Evolutionary conservation across 2,113 vertebrate species (phyloP).

Genomic region (Sakesphorus luctuosus): DNA sequence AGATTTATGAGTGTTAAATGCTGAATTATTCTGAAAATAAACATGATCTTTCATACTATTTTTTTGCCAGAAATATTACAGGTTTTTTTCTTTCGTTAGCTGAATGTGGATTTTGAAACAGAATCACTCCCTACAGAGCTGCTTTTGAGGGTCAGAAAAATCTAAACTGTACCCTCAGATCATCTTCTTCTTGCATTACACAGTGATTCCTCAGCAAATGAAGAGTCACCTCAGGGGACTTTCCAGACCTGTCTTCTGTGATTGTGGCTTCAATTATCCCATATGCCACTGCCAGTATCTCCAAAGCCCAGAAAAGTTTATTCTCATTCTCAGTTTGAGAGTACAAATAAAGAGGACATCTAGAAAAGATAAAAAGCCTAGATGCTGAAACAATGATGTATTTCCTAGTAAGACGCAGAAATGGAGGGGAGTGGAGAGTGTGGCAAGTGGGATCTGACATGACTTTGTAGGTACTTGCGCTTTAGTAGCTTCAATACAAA

Average conservation of each 20-base stretch:
- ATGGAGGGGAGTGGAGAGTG: too few species aligned
- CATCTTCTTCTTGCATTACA: neutral
- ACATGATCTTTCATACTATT: slow-evolving; percentile 10
- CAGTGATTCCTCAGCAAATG: neutral
- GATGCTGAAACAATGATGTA: neutral
- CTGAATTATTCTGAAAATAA: slow-evolving; percentile 30
- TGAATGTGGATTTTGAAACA: slow-evolving; percentile 28
- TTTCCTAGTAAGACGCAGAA: neutral
- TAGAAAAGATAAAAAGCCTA: neutral
- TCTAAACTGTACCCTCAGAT: neutral
- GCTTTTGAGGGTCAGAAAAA: neutral
- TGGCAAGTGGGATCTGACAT: neutral
- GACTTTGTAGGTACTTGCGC: neutral
- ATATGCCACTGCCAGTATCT: neutral
- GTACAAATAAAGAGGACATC: neutral
- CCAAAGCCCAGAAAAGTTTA: neutral
- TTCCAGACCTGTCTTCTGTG: neutral
- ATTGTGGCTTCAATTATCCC: neutral
- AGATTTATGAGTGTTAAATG: slow-evolving; percentile 17
- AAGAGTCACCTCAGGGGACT: neutral
- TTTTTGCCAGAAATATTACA: neutral
- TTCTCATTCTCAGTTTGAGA: neutral
- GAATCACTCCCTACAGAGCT: slow-evolving; percentile 20
- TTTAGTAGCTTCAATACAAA: neutral
- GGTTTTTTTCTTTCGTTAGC: slow-evolving; percentile 16